Percentiles rank a stretch among this genome's conserved stretches.
phyloP scores from a whole-genome alignment of 2,888 invertebrate genomes.

The Dryocosmus kuriphilus region DNA sequence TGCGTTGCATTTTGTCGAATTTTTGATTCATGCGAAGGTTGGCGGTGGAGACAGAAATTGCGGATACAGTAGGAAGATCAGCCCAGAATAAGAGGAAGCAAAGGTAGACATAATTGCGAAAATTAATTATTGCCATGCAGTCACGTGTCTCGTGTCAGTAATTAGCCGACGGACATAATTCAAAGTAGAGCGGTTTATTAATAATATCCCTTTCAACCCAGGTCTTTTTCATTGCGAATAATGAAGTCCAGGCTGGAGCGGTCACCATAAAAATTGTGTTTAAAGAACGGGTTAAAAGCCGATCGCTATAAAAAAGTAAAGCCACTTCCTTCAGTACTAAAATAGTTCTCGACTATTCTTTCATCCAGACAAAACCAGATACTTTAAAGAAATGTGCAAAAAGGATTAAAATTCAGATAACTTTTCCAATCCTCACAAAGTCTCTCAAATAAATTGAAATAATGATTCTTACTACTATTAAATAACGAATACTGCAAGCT shows the following conservation, averaged over 20 bases:
- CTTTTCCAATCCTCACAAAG: not conserved
- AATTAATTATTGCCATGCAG: slow-evolving; percentile 76
- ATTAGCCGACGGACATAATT: slow-evolving; percentile 74
- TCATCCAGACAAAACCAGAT: not conserved
- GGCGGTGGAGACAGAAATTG: not conserved
- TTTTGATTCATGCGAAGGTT: not conserved
- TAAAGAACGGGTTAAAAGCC: slow-evolving; percentile 15
- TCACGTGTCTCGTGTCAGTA: slow-evolving; percentile 71
- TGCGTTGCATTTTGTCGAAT: not conserved
- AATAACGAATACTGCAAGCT: too few species aligned
- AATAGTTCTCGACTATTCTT: not conserved
- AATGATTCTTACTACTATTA: too few species aligned
- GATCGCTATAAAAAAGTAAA: slow-evolving; percentile 7
- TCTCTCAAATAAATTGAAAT: too few species aligned
- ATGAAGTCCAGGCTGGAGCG: slow-evolving; percentile 21
- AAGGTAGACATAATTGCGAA: slow-evolving; percentile 71
- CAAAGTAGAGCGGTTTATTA: slow-evolving; percentile 69
- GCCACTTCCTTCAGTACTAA: not conserved
- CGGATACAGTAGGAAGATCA: not conserved
- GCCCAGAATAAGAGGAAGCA: slow-evolving; percentile 56
- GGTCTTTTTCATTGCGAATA: slow-evolving; percentile 26
- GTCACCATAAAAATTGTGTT: slow-evolving; percentile 13
- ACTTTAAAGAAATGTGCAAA: not conserved
- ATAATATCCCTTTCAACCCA: slow-evolving; percentile 36
- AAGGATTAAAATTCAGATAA: not conserved